Base-by-base conservation (phyloP, 2,113 vertebrate genomes). In the Mustela lutreola region DNA sequence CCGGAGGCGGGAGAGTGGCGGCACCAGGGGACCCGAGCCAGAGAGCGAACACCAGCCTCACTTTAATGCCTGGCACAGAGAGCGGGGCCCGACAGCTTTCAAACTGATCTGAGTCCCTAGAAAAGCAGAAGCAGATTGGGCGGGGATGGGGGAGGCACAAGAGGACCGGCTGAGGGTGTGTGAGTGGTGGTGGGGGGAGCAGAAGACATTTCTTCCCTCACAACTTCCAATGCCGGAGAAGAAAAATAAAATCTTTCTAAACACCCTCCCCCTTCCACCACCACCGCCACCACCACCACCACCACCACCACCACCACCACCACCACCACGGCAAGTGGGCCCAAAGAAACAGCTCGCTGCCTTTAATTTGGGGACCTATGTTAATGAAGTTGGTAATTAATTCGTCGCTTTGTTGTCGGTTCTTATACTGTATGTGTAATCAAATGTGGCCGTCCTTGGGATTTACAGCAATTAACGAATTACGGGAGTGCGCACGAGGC, bases 331-430 rank as follows among this genome's bases (percentile, higher is more conserved):
- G 95, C 97, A 45, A 98, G 96, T 90, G 97, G 90, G 95, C 97
- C 97, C 97, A 86, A 93, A 26, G 95, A 98, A 42, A 95, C 91
- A 65, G 91, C 98, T 98, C 98, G 2, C 94, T 98, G 97, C 50
- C 96, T 98, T 97, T 98, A 98, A 98, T 90, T 98, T 98, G 97
- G 98, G 97, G 98, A 98, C 98, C 98, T 98, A 98, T 98, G 98
- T 98, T 98, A 98, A 98, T 99, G 98, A 98, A 98, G 98, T 98
- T 97, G 98, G 98, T 98, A 98, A 98, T 99, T 98, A 99, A 98
- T 98, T 98, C 98, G 83, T 94, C 96, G 98, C 98, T 98, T 99
- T 98, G 98, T 98, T 98, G 97, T 97, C 96, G 93, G 96, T 98
- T 84, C 97, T 85, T 96, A 98, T 95, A 94, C 97, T 56, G 97